Conservation (phyloP, 2,797 vertebrate species). For the Helicolenus hilgendorfi region DNA sequence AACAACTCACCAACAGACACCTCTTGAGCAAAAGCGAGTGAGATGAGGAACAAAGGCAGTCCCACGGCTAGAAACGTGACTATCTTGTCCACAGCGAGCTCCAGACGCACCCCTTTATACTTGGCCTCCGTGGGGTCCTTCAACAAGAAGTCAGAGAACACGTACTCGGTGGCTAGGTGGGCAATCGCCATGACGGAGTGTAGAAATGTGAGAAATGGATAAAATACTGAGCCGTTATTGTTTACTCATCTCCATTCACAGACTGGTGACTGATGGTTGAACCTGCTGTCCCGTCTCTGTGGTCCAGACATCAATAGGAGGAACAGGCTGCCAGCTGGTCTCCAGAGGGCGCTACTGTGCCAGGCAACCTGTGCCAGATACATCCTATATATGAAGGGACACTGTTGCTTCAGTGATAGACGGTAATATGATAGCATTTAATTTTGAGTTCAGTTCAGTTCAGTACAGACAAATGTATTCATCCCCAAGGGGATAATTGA, state of each 20-base stretch:
- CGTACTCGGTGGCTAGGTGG: conserved; percentile 96
- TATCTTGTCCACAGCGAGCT: conserved; percentile 95
- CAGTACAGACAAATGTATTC: too few species aligned
- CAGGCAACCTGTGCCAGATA: not conserved
- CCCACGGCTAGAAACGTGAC: conserved; percentile 95
- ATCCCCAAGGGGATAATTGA: too few species aligned
- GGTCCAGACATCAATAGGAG: not conserved
- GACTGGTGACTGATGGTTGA: conserved; percentile 17
- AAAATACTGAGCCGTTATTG: conserved; percentile 8
- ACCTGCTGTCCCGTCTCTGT: conserved; percentile 62
- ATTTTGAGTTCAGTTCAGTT: not conserved
- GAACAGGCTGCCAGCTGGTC: not conserved
- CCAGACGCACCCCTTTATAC: conserved; percentile 95
- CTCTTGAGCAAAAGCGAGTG: conserved; percentile 97
- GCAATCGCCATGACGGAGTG: conserved; percentile 93
- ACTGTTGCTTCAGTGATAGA: not conserved
- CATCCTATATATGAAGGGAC: not conserved
- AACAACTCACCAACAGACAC: conserved; percentile 94
- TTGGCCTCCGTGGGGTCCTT: conserved; percentile 94
- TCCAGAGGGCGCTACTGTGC: not conserved
- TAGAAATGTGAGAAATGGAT: not conserved
- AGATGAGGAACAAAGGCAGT: conserved; percentile 96
- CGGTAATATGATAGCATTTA: not conserved
- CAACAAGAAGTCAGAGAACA: conserved; percentile 97
- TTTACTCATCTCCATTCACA: conserved; percentile 23